A percentile compares a stretch with the other conserved stretches of the same genome.
phyloP scores from a whole-genome alignment of 2,888 invertebrate species.

The Ophion ellenae region DNA sequence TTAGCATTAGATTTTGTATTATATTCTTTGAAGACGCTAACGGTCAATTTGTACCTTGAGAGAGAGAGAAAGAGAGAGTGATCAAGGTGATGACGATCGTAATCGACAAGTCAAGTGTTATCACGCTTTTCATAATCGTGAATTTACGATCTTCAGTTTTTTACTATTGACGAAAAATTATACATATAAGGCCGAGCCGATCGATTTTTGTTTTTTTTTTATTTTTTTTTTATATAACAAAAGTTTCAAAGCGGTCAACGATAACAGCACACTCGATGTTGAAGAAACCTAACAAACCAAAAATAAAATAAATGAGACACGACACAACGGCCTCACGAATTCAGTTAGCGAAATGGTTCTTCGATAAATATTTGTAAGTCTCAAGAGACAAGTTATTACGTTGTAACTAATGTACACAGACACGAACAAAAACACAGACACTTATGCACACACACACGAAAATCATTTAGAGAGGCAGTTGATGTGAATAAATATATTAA shows the following conservation, averaged over 20 bases:
- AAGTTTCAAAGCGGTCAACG: slow-evolving; percentile 72
- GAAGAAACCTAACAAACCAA: slow-evolving; percentile 70
- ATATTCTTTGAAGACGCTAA: slow-evolving; percentile 71
- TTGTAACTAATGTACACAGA: slow-evolving; percentile 47
- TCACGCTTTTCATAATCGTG: slow-evolving; percentile 8
- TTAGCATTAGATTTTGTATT: slow-evolving; percentile 76
- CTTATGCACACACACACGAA: not conserved
- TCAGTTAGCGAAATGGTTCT: slow-evolving; percentile 39
- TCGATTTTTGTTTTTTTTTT: slow-evolving; percentile 71
- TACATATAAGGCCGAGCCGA: slow-evolving; percentile 53
- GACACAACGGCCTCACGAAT: slow-evolving; percentile 42
- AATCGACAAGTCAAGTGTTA: slow-evolving; percentile 41
- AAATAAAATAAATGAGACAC: slow-evolving; percentile 31
- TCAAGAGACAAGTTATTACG: slow-evolving; percentile 48
- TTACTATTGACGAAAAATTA: slow-evolving; percentile 19
- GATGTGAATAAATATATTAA: slow-evolving; percentile 64
- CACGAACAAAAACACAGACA: slow-evolving; percentile 32
- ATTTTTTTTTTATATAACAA: slow-evolving; percentile 70
- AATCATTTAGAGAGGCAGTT: slow-evolving; percentile 58
- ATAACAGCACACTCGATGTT: slow-evolving; percentile 76
- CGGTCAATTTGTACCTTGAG: slow-evolving; percentile 63
- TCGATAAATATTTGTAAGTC: slow-evolving; percentile 48
- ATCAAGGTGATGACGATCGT: slow-evolving; percentile 60
- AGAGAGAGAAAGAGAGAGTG: slow-evolving; percentile 64
- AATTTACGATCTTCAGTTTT: slow-evolving; percentile 37